Evolutionary conservation across 2,113 vertebrate species (phyloP).

Genomic region (Gavia stellata): DNA sequence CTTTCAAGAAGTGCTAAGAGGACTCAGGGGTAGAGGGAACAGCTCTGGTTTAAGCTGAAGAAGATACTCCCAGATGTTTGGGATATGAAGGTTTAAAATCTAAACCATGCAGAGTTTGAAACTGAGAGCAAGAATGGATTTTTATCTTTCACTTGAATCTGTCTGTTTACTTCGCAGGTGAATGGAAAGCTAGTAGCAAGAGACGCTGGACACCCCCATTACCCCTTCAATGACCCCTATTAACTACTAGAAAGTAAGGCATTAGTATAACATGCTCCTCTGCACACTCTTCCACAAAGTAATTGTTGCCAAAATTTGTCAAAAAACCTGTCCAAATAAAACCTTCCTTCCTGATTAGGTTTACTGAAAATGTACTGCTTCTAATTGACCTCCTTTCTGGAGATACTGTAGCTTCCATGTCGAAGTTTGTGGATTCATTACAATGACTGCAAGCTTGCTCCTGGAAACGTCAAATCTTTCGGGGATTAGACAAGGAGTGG

Average conservation of each 20-base stretch:
- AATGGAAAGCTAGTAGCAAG: slow-evolving; percentile 82
- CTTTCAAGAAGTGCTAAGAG: not conserved
- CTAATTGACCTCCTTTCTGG: not conserved
- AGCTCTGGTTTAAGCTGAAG: not conserved
- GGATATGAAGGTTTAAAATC: not conserved
- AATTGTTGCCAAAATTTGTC: not conserved
- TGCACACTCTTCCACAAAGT: not conserved
- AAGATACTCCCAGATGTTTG: not conserved
- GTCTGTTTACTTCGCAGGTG: slow-evolving; percentile 77
- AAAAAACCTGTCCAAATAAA: not conserved
- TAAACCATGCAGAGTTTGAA: not conserved
- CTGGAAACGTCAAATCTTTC: not conserved
- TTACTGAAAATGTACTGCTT: not conserved
- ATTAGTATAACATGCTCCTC: not conserved
- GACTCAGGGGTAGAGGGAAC: not conserved
- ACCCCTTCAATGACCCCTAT: slow-evolving; percentile 94
- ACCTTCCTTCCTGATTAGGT: not conserved
- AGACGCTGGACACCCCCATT: slow-evolving; percentile 89
- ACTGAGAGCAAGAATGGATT: not conserved
- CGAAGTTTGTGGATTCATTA: not conserved
- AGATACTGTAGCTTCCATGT: not conserved
- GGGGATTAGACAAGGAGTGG: not conserved
- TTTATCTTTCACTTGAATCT: not conserved
- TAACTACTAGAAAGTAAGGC: slow-evolving; percentile 51
- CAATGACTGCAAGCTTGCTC: not conserved